Evolutionary conservation across 2,797 vertebrate species (phyloP).

Genomic region (Aphelocoma californica): DNA sequence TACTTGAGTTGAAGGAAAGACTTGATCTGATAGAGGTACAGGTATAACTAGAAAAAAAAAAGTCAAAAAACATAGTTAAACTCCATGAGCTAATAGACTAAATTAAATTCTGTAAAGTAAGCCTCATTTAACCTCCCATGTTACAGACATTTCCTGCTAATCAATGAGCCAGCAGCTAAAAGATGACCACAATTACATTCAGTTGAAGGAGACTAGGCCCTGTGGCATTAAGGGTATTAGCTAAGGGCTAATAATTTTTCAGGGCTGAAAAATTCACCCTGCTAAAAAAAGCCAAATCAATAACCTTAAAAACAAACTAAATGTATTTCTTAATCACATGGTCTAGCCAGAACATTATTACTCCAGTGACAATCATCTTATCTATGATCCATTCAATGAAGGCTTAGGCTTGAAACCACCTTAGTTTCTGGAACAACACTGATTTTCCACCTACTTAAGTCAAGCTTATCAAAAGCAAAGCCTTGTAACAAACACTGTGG

Average conservation of each 20-base stretch:
- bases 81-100: neutral
- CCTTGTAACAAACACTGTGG: neutral
- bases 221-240: neutral
- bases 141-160: neutral
- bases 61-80: neutral
- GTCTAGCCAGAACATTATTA: neutral
- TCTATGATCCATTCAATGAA: neutral
- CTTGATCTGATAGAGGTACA: constrained; percentile 86
- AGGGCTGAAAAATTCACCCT: neutral
- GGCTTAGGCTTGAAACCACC: neutral
- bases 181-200: neutral
- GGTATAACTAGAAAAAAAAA: constrained; percentile 77
- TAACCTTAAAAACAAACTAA: neutral
- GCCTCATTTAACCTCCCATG: neutral
- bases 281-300: neutral
- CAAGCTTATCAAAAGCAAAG: neutral
- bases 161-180: neutral
- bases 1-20: constrained; percentile 79
- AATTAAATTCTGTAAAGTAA: neutral
- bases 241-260: neutral
- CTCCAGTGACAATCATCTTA: neutral
- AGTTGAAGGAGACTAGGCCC: neutral
- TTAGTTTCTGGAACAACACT: neutral
- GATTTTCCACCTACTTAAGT: neutral
- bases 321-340: neutral